phyloP scores from a whole-genome alignment of 1,140 invertebrate genomes.

The Sitodiplosis mosellana region DNA sequence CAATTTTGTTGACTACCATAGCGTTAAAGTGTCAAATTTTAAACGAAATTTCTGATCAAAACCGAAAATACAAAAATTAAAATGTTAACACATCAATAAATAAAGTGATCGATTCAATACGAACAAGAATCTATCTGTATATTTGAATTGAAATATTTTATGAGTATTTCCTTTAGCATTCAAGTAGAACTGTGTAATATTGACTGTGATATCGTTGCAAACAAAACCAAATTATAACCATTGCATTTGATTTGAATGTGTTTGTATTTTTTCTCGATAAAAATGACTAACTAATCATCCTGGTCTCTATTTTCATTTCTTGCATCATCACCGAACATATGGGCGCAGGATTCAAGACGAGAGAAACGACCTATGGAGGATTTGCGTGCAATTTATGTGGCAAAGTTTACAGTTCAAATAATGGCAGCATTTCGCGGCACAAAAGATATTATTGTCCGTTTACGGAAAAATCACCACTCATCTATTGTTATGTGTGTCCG shows the following conservation, averaged over 20 bases:
- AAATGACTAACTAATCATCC: neutral
- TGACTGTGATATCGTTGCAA: neutral
- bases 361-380: slow-evolving; percentile 6
- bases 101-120: neutral
- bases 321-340: neutral
- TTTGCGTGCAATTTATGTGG: slow-evolving; percentile 24
- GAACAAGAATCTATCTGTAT: neutral
- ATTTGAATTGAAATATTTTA: neutral
- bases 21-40: neutral
- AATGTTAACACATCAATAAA: neutral
- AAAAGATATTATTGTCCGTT: slow-evolving; percentile 13
- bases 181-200: no score
- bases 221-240: neutral
- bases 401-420: slow-evolving; percentile 26
- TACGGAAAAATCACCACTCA: slow-evolving; percentile 10
- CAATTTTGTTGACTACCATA: neutral
- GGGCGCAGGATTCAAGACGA: slow-evolving; percentile 1
- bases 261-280: neutral
- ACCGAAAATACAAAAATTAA: neutral
- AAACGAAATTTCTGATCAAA: neutral
- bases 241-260: neutral
- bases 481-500: neutral
- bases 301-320: neutral
- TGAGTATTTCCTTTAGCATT: neutral
- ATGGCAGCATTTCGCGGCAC: slow-evolving; percentile 22